Evolutionary conservation across 1,140 invertebrate species (phyloP), one percentile per base, ranked within the genome.

Genomic region (Brachionus asplanchnoidis): DNA sequence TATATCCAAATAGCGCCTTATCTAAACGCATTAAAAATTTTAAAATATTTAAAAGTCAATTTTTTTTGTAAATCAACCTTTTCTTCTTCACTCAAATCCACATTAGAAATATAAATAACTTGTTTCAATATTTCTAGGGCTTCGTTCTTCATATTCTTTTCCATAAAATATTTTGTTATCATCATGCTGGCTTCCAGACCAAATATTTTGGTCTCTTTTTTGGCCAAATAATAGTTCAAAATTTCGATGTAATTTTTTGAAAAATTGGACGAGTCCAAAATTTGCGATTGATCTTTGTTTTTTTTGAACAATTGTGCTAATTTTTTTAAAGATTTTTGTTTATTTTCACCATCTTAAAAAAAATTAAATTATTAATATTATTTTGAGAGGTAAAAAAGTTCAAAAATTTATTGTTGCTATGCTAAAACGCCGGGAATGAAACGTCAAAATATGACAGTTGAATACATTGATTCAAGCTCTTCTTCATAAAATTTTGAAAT

Each of bases 151-250:
- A 40, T 17, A 14, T 82, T 65, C 6, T 65, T 42, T 28, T 82
- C 79, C n/a, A 82, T 20, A 11, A 82, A 82, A 42, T 65, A 68
- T 65, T 82, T 82, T 11, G 50, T 42, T 65, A 65, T 65, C 79
- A 82, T 82, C 20, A 82, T 14, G 9, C 36, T 20, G 2, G 36
- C 17, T 82, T 82, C 79, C 7, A 65, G 11, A 46, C 7, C 42
- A 7, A 82, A 65, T 4, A 82, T 23, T 65, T 46, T 60, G 0
- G 53, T 65, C 26, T 42, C n/a, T 46, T 60, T 20, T 17, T 32
- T 65, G 20, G 14, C 17, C 12, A 40, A 11, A 36, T 82, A 82
- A 46, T 40, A 6, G 20, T 17, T 68, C 17, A 82, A 32, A 23
- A 82, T 82, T 17, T 82, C 20, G 9, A 23, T 9, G 17, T 82